A percentile compares a stretch with the other conserved stretches of the same genome.
phyloP scores from a whole-genome alignment of 2,113 vertebrate species.

The Pteronura brasiliensis region DNA sequence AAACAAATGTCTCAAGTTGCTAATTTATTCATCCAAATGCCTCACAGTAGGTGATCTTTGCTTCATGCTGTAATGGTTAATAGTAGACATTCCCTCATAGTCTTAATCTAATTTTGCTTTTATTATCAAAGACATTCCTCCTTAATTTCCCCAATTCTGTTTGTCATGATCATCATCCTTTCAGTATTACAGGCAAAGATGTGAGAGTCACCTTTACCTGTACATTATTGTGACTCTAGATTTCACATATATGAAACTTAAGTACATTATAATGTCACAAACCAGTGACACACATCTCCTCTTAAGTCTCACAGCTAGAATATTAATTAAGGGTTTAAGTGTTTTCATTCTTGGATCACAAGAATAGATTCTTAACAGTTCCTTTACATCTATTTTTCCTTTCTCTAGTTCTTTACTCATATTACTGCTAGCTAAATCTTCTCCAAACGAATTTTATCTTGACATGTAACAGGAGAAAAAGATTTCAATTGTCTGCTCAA shows the following conservation, averaged over 20 bases:
- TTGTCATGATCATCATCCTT: background rate
- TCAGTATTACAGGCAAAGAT: background rate
- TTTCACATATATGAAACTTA: background rate
- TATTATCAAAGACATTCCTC: background rate
- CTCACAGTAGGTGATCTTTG: background rate
- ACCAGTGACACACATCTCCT: background rate
- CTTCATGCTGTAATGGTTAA: constrained; percentile 11
- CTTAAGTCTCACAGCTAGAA: background rate
- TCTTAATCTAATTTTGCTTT: background rate
- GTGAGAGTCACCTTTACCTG: background rate
- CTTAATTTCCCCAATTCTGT: background rate
- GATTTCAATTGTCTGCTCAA: background rate
- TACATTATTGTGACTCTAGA: background rate
- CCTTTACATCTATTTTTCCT: background rate
- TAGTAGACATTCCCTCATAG: background rate
- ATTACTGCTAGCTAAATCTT: background rate
- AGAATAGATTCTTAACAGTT: background rate
- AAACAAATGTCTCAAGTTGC: background rate
- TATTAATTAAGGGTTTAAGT: background rate
- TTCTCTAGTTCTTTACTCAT: background rate
- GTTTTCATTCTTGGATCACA: background rate
- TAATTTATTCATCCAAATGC: constrained; percentile 27
- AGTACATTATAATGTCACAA: background rate
- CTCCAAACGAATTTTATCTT: background rate
- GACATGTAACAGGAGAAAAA: background rate